These are phyloP conservation scores for Tridacna gigas DNA, from an alignment of 2,888 invertebrate genomes.

Conservation along the genomic window DNA sequence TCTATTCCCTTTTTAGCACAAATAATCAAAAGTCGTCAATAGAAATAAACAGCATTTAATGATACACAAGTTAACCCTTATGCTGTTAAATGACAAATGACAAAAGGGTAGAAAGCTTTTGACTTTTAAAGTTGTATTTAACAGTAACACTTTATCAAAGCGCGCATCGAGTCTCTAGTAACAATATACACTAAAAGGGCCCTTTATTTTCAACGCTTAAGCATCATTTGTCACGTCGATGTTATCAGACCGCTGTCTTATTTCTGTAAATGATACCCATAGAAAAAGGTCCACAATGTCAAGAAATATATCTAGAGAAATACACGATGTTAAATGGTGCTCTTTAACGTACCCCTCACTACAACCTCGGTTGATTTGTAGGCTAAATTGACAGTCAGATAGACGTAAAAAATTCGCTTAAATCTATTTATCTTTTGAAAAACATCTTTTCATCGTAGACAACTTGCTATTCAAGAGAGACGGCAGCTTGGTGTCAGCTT, in stretches of 20 bases:
- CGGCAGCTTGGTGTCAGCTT: not conserved
- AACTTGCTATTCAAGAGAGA: not conserved
- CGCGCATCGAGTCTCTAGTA: constrained; percentile 13
- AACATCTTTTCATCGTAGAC: not conserved
- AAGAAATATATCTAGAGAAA: not conserved
- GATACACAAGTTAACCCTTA: too few species aligned
- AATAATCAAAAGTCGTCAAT: too few species aligned
- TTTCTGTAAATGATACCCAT: constrained; percentile 43
- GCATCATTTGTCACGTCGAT: constrained; percentile 65
- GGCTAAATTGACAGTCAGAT: constrained; percentile 11
- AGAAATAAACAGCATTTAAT: too few species aligned
- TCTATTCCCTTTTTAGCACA: not conserved
- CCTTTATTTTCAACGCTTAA: constrained; percentile 40
- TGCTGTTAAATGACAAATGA: too few species aligned
- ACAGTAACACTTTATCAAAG: constrained; percentile 37
- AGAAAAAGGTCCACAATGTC: constrained; percentile 31
- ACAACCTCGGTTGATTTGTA: constrained; percentile 13
- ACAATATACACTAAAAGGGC: constrained; percentile 57
- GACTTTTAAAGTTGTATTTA: constrained; percentile 2
- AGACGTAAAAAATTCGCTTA: not conserved
- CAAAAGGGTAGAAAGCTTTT: too few species aligned
- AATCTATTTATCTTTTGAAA: constrained; percentile 21
- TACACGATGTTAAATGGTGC: constrained; percentile 7
- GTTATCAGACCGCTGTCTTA: constrained; percentile 47
- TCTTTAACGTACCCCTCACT: not conserved